phyloP scores from a whole-genome alignment of 2,113 vertebrate species.

The Periophthalmus modestus region DNA sequence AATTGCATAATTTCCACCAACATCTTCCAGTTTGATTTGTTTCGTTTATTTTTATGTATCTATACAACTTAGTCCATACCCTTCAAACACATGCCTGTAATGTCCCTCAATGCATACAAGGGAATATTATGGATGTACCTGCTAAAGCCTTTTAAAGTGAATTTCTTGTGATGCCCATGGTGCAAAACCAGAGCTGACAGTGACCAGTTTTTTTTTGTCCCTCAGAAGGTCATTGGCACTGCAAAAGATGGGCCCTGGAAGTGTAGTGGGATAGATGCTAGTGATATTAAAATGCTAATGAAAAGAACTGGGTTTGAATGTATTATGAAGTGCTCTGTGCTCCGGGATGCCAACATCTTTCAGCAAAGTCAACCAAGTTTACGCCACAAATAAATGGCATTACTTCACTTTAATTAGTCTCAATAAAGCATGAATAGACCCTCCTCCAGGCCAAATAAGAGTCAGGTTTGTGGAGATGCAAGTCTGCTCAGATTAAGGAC shows the following conservation, averaged over 20 bases:
- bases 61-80: background rate
- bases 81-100: background rate
- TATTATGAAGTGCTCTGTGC: conserved; percentile 34
- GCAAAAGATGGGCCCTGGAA: conserved; percentile 10
- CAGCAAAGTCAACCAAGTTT: conserved; percentile 16
- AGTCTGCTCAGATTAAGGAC: no score
- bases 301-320: conserved; percentile 50
- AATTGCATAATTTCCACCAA: no score
- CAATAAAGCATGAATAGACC: no score
- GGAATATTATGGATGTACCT: conserved; percentile 30
- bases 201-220: conserved; percentile 24
- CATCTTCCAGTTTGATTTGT: no score
- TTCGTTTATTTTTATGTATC: background rate
- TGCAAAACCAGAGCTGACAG: conserved; percentile 36
- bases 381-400: conserved; percentile 1
- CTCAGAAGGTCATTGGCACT: conserved; percentile 40
- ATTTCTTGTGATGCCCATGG: conserved; percentile 24
- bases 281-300: conserved; percentile 63
- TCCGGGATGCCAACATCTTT: background rate
- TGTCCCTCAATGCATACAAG: conserved; percentile 3
- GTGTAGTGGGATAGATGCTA: conserved; percentile 53
- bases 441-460: no score
- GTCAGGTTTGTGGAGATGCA: no score
- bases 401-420: no score
- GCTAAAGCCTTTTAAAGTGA: conserved; percentile 26